Evolutionary conservation across 2,113 vertebrate genomes (phyloP).

Genomic region (Corythoichthys haematopterus): DNA sequence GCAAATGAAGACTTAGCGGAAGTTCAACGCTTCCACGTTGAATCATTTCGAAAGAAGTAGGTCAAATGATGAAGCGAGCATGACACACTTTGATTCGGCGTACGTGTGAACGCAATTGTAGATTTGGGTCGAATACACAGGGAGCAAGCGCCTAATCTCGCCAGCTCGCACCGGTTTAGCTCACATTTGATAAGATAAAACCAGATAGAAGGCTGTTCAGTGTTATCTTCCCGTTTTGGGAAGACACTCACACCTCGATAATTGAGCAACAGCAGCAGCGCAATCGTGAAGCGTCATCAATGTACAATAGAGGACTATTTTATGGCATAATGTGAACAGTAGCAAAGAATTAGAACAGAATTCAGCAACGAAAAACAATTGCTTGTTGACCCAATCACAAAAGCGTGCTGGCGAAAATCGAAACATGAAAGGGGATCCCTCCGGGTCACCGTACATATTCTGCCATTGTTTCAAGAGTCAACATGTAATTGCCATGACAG

Average conservation of each 20-base stretch:
- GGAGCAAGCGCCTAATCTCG: background rate
- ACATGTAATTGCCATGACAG: background rate
- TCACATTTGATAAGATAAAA: background rate
- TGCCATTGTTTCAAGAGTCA: background rate
- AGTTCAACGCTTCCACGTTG: background rate
- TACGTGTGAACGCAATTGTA: background rate
- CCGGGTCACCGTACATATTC: background rate
- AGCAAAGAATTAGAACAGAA: background rate
- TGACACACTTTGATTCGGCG: background rate
- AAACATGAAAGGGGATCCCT: background rate
- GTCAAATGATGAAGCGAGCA: background rate
- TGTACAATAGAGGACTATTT: background rate
- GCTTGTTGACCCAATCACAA: background rate
- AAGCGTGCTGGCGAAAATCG: background rate
- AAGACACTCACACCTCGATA: background rate
- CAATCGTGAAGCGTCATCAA: background rate
- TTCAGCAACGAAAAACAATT: background rate
- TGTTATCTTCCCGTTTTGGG: background rate
- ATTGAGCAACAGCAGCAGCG: background rate
- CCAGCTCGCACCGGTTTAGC: background rate
- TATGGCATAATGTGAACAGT: conserved; percentile 2
- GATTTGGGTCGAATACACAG: background rate
- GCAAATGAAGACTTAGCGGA: background rate
- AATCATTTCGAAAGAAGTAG: background rate
- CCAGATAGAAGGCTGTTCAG: background rate